phyloP scores from a whole-genome alignment of 2,888 invertebrate species.

The Cremastinae sp. region DNA sequence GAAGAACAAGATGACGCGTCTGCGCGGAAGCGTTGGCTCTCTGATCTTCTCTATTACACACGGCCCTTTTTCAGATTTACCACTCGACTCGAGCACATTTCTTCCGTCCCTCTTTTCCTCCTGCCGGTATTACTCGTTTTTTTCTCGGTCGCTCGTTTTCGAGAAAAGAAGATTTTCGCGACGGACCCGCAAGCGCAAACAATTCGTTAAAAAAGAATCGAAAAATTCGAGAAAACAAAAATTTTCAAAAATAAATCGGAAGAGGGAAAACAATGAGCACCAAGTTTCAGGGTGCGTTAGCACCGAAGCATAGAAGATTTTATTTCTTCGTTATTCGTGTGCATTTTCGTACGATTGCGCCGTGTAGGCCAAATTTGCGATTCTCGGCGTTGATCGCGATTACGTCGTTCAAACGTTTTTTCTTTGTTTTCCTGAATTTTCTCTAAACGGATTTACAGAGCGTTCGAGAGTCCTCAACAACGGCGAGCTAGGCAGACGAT shows the following conservation, averaged over 20 bases:
- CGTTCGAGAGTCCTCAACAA: conserved; percentile 69
- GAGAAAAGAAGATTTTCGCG: no score
- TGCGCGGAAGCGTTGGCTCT: conserved; percentile 32
- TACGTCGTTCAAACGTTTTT: conserved; percentile 40
- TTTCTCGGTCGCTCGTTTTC: neutral
- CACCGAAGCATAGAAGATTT: conserved; percentile 63
- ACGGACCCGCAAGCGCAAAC: no score
- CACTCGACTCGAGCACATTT: conserved; percentile 20
- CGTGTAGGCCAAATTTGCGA: conserved; percentile 68
- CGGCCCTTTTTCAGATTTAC: conserved; percentile 24
- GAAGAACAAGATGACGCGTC: conserved; percentile 27
- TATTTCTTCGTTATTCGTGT: conserved; percentile 34
- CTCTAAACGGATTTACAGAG: neutral
- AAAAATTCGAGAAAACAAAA: neutral
- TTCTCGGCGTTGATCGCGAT: conserved; percentile 14
- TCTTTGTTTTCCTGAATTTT: conserved; percentile 13
- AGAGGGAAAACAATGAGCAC: conserved; percentile 64
- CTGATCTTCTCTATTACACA: conserved; percentile 21
- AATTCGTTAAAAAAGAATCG: neutral
- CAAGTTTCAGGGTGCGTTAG: conserved; percentile 68
- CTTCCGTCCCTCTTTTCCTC: neutral
- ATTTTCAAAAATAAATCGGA: conserved; percentile 3
- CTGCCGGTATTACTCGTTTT: neutral
- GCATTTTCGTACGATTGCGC: conserved; percentile 52
- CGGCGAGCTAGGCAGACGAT: conserved; percentile 77